Evolutionary conservation across 2,888 invertebrate species (phyloP), one percentile per base, ranked within the genome.

Genomic region (Lycia hirtaria): DNA sequence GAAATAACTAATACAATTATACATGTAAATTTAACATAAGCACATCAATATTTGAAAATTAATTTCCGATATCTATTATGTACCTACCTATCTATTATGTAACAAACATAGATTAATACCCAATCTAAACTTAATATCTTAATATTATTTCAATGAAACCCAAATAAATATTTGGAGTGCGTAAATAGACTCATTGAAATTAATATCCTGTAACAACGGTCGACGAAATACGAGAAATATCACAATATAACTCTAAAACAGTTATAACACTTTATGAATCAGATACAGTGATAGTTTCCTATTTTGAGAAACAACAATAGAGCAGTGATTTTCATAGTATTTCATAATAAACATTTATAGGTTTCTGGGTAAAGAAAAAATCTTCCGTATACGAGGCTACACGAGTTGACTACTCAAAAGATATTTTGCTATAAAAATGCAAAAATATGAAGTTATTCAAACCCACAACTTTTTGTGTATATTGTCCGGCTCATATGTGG

Each of bases 201-300:
- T 80, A 82, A 81, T 83, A 82, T 78, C 76, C 73, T 73, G 70
- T 71, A 76, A 79, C 72, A 75, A 72, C 68, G 76, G 71, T 74
- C 72, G 71, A 78, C 78, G 71, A 69, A 67, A 71, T 58, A 64
- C 58, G 55, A 65, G 72, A 73, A 67, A 78, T 50, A 32, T 19
- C 17, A 30, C 24, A 49, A 37, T 37, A 49, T 44, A 12, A 32
- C 15, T 22, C 14, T 35, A 19, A 17, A 41, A 43, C 37, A 43
- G 38, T 44, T 24, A 37, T 50, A 37, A 15, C 14, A 37, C 24
- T 45, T 35, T 48, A n/a, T 35, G 3, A 6, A 6, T 26, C 26
- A 17, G 35, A 37, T n/a, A 17, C 24, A 48, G 12, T 37, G n/a
- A 14, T 35, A 24, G 15, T 26, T 14, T 3, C 14, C 4, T 15